phyloP scores from a whole-genome alignment of 2,113 vertebrate species.

The Salvelinus fontinalis region DNA sequence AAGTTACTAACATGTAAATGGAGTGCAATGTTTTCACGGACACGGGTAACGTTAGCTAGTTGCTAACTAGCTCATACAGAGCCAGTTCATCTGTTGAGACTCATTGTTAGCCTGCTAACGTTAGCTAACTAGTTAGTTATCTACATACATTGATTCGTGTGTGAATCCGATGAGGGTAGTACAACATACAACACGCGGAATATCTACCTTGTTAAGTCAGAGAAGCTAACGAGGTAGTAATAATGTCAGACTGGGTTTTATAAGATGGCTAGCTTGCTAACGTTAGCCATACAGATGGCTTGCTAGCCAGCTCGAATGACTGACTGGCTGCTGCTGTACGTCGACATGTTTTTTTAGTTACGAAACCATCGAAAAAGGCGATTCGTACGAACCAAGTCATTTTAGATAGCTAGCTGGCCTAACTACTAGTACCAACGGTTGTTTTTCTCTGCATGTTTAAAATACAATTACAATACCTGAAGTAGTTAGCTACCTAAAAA shows the following conservation, averaged over 20 bases:
- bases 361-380: background rate
- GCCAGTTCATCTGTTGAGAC: conserved; percentile 36
- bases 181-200: background rate
- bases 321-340: background rate
- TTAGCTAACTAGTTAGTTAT: conserved; percentile 13
- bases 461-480: no score
- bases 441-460: background rate
- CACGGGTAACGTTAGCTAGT: no score
- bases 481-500: background rate
- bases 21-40: background rate
- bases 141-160: background rate
- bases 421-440: background rate
- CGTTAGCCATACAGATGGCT: no score
- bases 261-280: conserved; percentile 2
- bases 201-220: background rate
- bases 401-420: background rate
- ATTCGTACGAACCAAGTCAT: background rate
- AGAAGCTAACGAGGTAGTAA: background rate
- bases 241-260: background rate
- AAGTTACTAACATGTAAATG: background rate
- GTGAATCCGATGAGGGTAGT: background rate
- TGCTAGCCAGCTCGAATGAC: background rate
- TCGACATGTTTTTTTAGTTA: background rate
- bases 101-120: conserved; percentile 65
- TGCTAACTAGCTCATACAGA: conserved; percentile 30